Conservation (phyloP, 2,113 vertebrate species). For the Istiophorus platypterus region DNA sequence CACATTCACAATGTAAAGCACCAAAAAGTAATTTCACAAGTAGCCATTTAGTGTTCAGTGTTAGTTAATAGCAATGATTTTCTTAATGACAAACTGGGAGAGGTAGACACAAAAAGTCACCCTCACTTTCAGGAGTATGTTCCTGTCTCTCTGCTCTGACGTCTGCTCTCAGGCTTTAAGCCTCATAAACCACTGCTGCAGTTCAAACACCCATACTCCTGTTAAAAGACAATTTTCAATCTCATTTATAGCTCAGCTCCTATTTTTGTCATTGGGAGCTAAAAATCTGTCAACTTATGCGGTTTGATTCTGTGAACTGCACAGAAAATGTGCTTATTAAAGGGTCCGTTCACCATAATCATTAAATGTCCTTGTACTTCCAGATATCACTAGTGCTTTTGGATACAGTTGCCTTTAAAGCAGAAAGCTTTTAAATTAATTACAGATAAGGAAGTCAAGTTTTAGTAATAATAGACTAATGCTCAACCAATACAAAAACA, state of each 20-base stretch:
- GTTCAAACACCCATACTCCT: slow-evolving; percentile 2
- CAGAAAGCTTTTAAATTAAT: too few species aligned
- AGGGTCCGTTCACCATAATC: neutral
- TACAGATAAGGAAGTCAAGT: too few species aligned
- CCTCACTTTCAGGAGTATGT: neutral
- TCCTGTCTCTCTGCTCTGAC: neutral
- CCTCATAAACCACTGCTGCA: slow-evolving; percentile 11
- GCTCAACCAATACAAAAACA: too few species aligned
- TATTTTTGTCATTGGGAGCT: slow-evolving; percentile 15
- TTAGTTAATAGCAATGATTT: neutral
- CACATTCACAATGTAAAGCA: neutral
- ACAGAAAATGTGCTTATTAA: too few species aligned
- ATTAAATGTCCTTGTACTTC: neutral
- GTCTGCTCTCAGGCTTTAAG: slow-evolving; percentile 4
- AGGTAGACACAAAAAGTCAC: neutral
- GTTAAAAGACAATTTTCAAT: neutral
- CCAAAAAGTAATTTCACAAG: neutral
- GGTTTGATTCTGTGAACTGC: neutral
- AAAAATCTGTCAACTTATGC: neutral
- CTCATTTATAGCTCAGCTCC: slow-evolving; percentile 1
- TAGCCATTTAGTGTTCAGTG: neutral
- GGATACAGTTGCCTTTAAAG: too few species aligned
- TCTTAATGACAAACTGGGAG: neutral
- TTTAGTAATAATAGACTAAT: too few species aligned
- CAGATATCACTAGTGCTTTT: too few species aligned